Base-by-base conservation (phyloP, 2,113 vertebrate species). In the Perca fluviatilis region DNA sequence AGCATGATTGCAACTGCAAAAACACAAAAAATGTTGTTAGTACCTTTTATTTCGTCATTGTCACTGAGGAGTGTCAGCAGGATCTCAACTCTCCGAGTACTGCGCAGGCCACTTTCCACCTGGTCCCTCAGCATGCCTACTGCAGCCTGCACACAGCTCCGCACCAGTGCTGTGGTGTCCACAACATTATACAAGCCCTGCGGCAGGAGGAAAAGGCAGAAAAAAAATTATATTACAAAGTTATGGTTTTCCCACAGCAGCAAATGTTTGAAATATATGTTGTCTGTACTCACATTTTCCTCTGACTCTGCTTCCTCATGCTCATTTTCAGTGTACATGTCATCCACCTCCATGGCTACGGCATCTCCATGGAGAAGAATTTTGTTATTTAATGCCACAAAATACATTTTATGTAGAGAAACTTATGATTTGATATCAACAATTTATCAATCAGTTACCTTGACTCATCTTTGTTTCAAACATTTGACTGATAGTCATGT, bases 121-220 rank as follows among this genome's bases (percentile, higher is more conserved):
- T 95, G 95, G 88, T 99, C 98, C 56, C 89, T 90, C 0, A 99
- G 95, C 96, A 98, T 96, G 15, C 97, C 95, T 25, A 99, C 97
- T 2, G 98, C 98, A 3, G 94, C 95, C 84, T 99, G 98, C 25
- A 99, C 95, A 43, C 98, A 99, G 93, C 96, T 98, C 21, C 95
- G 93, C 82, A 99, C 89, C 30, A 99, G 93, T 0, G 93, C 88
- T 15, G 96, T 97, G 16, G 96, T 98, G 95, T 99, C 97, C 82
- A 99, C 75, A 46, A 95, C 78, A 60, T 92, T 72, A 50, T 86
- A 79, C 72, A 14, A 60, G 15, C n/a, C 76, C 92, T 94, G 78
- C 74, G 58, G 43, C 27, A 75, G 33, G 33, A 78, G 18, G 8
- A 67, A 3, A 25, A 56, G 23, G 21, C 6, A 19, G 15, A 50